Percentiles rank a stretch among this genome's conserved stretches.
phyloP scores from a whole-genome alignment of 2,888 invertebrate species.

The Andrena camellia region DNA sequence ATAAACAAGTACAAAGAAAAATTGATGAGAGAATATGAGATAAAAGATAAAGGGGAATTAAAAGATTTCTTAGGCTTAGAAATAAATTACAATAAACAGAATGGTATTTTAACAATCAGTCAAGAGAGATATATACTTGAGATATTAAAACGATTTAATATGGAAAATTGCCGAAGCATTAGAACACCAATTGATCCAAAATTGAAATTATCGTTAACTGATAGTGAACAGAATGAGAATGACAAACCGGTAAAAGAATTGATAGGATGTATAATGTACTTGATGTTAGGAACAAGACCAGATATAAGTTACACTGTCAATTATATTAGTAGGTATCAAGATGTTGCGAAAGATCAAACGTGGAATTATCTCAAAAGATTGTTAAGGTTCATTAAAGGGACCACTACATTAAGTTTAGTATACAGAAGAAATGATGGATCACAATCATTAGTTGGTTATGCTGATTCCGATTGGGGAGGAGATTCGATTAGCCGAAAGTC shows the following conservation, averaged over 20 bases:
- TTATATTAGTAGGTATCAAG: slow-evolving; percentile 29
- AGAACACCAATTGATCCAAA: not conserved
- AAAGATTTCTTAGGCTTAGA: slow-evolving; percentile 1
- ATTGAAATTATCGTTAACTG: not conserved
- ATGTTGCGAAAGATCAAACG: not conserved
- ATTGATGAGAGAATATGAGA: not conserved
- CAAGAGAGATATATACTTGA: not conserved
- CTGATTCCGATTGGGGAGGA: slow-evolving; percentile 34
- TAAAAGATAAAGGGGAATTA: not conserved
- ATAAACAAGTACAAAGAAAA: not conserved
- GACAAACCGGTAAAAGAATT: slow-evolving; percentile 10
- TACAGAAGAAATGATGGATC: not conserved
- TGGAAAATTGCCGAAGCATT: not conserved
- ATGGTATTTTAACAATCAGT: not conserved
- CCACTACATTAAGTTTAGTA: not conserved
- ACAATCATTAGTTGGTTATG: not conserved
- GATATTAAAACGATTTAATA: not conserved
- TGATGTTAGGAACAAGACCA: slow-evolving; percentile 26
- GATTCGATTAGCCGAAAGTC: slow-evolving; percentile 16
- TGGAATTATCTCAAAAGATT: slow-evolving; percentile 15
- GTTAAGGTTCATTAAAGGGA: slow-evolving; percentile 17
- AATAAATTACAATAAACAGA: not conserved
- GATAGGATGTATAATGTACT: slow-evolving; percentile 38
- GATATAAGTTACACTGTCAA: slow-evolving; percentile 24
- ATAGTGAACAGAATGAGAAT: not conserved